These are phyloP conservation scores for Drymodes brunneopygia DNA, from an alignment of 2,113 vertebrate species.

Conservation along the genomic window DNA sequence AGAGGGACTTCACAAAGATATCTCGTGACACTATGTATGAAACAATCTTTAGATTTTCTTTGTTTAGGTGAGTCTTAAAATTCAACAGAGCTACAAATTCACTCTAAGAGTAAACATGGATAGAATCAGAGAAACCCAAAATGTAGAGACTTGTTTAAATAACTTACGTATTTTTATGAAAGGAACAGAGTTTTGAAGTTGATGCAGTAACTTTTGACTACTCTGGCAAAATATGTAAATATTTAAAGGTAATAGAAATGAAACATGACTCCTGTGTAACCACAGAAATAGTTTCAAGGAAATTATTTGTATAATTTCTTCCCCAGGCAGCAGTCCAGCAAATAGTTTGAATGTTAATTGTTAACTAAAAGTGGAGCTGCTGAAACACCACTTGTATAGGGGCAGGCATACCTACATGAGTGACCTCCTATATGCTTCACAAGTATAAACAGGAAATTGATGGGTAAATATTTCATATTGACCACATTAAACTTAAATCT, in stretches of 20 bases:
- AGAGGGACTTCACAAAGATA: not conserved
- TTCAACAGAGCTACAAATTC: not conserved
- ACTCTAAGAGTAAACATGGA: not conserved
- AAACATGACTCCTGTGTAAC: not conserved
- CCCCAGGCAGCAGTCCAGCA: not conserved
- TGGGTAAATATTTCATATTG: not conserved
- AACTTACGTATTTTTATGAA: not conserved
- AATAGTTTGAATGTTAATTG: conserved; percentile 29
- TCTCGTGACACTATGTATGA: not conserved
- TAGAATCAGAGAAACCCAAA: not conserved
- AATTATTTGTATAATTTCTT: not conserved
- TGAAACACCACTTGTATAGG: not conserved
- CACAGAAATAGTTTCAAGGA: not conserved
- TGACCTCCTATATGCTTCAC: not conserved
- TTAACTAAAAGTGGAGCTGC: conserved; percentile 17
- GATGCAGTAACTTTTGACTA: not conserved
- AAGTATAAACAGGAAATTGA: not conserved
- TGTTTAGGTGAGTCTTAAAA: not conserved
- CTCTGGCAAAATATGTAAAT: not conserved
- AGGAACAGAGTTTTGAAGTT: not conserved
- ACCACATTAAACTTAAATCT: not conserved
- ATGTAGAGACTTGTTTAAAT: not conserved
- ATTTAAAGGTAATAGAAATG: not conserved
- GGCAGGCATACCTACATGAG: not conserved
- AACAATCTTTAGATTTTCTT: not conserved